Percentiles rank a stretch among this genome's conserved stretches.
Evolutionary conservation across 2,797 vertebrate genomes (phyloP).

Genomic region (Aphelocoma californica): DNA sequence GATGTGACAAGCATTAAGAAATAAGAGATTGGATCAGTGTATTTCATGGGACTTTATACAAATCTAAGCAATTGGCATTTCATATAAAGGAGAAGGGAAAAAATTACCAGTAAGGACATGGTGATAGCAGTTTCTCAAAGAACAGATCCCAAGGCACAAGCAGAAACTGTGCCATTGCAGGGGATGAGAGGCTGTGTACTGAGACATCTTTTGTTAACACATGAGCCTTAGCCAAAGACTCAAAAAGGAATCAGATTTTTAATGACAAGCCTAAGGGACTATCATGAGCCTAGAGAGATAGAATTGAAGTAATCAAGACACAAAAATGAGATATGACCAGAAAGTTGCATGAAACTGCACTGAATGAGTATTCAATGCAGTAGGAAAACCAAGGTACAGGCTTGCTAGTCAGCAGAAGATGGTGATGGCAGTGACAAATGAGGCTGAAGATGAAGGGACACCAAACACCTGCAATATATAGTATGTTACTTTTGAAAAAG

Average conservation of each 20-base stretch:
- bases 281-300: background rate
- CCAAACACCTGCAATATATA: background rate
- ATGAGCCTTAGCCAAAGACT: background rate
- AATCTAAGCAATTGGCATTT: slow-evolving; percentile 10
- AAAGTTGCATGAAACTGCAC: background rate
- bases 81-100: slow-evolving; percentile 4
- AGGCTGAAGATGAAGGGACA: background rate
- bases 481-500: background rate
- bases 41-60: slow-evolving; percentile 21
- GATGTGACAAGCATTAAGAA: slow-evolving; percentile 33
- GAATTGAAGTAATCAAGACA: slow-evolving; percentile 3
- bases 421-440: background rate
- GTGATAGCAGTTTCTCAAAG: slow-evolving; percentile 14
- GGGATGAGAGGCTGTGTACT: background rate
- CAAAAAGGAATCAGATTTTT: slow-evolving; percentile 6
- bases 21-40: background rate
- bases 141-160: background rate
- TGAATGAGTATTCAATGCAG: background rate
- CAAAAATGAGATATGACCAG: background rate
- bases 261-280: background rate
- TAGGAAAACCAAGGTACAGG: background rate
- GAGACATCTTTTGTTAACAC: background rate
- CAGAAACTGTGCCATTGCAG: slow-evolving; percentile 5
- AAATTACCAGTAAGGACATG: slow-evolving; percentile 6
- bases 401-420: background rate